Percentiles rank a stretch among this genome's conserved stretches.
phyloP scores from a whole-genome alignment of 2,797 vertebrate species.

The Miichthys miiuy region DNA sequence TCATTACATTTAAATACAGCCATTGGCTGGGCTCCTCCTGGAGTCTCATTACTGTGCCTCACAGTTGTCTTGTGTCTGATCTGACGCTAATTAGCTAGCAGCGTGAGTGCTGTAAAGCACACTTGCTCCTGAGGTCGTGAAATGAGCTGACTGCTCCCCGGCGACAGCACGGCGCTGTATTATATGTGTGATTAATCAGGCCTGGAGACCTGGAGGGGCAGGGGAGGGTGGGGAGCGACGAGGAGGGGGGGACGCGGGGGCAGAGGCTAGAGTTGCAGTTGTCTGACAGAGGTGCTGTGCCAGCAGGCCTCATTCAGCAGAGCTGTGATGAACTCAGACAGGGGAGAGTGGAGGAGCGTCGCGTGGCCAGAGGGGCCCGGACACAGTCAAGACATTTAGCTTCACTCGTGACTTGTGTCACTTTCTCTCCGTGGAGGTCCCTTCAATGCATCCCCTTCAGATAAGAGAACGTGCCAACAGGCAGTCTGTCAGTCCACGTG shows the following conservation, averaged over 20 bases:
- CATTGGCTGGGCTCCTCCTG: slow-evolving; percentile 67
- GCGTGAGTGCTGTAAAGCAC: slow-evolving; percentile 77
- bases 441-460: slow-evolving; percentile 81
- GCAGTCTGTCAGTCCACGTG: slow-evolving; percentile 77
- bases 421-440: slow-evolving; percentile 82
- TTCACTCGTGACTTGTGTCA: slow-evolving; percentile 86
- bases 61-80: slow-evolving; percentile 79
- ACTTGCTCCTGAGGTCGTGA: slow-evolving; percentile 77
- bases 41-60: slow-evolving; percentile 75
- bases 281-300: slow-evolving; percentile 87
- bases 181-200: slow-evolving; percentile 85
- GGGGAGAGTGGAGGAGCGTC: slow-evolving; percentile 77
- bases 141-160: slow-evolving; percentile 78
- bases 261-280: slow-evolving; percentile 76
- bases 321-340: slow-evolving; percentile 83
- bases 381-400: slow-evolving; percentile 88
- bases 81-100: slow-evolving; percentile 82
- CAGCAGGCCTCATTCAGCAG: slow-evolving; percentile 85
- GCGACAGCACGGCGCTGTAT: slow-evolving; percentile 68
- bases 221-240: slow-evolving; percentile 7
- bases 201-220: slow-evolving; percentile 56
- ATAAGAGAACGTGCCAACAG: slow-evolving; percentile 78
- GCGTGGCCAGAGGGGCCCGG: slow-evolving; percentile 79
- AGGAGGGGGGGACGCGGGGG: slow-evolving; percentile 43
- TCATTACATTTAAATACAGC: slow-evolving; percentile 83